Percentiles rank a stretch among this genome's conserved stretches.
These are phyloP conservation scores for Hipparchia sbordonii DNA, from an alignment of 2,888 invertebrate species.

Conservation along the genomic window DNA sequence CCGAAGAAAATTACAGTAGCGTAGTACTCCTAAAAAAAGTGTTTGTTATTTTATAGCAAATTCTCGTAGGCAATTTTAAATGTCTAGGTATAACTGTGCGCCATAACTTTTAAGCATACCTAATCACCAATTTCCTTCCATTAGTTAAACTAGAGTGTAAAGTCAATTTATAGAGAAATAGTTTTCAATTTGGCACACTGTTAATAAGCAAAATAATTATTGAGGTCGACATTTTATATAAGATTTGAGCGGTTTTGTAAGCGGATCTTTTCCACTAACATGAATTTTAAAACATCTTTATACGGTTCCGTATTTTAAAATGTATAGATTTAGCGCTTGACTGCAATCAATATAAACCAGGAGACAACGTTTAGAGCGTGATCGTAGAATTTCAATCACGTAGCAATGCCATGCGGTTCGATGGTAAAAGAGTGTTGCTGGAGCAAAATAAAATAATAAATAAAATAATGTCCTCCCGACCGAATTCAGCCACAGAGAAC, in stretches of 20 bases:
- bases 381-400: too few relatives aligned
- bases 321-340: too few relatives aligned
- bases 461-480: too few relatives aligned
- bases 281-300: neutral
- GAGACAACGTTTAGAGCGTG: too few relatives aligned
- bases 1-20: neutral
- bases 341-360: too few relatives aligned
- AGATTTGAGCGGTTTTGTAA: neutral
- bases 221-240: neutral
- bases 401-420: too few relatives aligned
- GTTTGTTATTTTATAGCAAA: slow-evolving; percentile 19
- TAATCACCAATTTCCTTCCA: slow-evolving; percentile 29
- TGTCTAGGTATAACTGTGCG: slow-evolving; percentile 31
- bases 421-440: too few relatives aligned
- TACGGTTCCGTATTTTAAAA: too few relatives aligned
- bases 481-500: too few relatives aligned
- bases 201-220: neutral
- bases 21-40: slow-evolving; percentile 2
- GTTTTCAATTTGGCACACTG: slow-evolving; percentile 3
- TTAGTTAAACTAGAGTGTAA: slow-evolving; percentile 35
- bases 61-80: slow-evolving; percentile 25
- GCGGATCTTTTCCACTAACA: neutral
- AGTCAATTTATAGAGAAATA: slow-evolving; percentile 17
- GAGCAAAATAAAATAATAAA: too few relatives aligned
- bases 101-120: slow-evolving; percentile 32